A percentile compares a stretch with the other conserved stretches of the same genome.
Conservation (phyloP, 2,797 vertebrate species). For the Petrocephalus schoutedeni region DNA sequence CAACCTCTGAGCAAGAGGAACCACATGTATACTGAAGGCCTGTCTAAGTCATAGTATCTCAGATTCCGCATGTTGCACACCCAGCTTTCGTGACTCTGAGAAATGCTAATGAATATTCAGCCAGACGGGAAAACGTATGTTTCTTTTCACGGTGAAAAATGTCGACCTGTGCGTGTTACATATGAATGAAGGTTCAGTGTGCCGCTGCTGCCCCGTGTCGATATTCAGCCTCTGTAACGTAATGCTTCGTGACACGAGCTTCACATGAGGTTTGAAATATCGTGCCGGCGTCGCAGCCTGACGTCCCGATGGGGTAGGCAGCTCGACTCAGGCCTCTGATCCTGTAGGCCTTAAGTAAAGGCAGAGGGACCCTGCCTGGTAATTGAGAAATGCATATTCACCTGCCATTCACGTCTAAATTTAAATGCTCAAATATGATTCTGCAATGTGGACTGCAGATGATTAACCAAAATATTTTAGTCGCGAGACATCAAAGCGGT, state of each 20-base stretch:
- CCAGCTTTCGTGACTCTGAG: neutral
- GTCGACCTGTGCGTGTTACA: slow-evolving; percentile 30
- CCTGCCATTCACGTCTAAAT: neutral
- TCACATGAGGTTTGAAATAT: neutral
- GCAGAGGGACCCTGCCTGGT: neutral
- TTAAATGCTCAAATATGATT: neutral
- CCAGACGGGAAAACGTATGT: slow-evolving; percentile 23
- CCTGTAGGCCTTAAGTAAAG: neutral
- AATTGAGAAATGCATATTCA: neutral
- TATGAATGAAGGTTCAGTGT: slow-evolving; percentile 24
- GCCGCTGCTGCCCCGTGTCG: neutral
- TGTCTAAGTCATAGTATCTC: neutral
- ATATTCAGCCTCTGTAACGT: neutral
- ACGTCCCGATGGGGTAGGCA: neutral
- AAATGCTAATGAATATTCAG: slow-evolving; percentile 22
- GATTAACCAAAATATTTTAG: neutral
- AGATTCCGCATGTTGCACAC: neutral
- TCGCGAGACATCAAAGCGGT: neutral
- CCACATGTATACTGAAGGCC: neutral
- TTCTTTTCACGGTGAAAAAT: slow-evolving; percentile 23
- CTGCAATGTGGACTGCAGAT: neutral
- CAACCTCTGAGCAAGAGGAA: neutral
- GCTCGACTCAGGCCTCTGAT: neutral
- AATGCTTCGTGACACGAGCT: neutral
- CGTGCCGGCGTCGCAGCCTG: neutral